Conservation (phyloP, 2,113 vertebrate species). For the Morphnarchus princeps region DNA sequence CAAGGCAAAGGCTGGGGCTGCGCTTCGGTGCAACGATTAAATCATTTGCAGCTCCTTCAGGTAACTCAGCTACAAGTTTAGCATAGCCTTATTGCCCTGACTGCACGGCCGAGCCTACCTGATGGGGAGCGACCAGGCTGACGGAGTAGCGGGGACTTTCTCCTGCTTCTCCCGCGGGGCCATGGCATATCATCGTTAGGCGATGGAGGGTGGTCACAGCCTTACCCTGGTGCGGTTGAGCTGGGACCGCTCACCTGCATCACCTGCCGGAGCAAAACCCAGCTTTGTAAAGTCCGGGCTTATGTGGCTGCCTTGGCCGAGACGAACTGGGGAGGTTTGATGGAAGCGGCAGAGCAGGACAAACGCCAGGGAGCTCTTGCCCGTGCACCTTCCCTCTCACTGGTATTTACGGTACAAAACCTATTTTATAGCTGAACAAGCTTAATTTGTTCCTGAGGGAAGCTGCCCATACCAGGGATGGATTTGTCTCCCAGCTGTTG, state of each 20-base stretch:
- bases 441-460: neutral
- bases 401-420: neutral
- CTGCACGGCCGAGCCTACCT: neutral
- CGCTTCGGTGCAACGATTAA: neutral
- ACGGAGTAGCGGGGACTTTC: accelerated
- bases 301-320: accelerated
- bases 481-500: slow-evolving; percentile 31
- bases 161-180: neutral
- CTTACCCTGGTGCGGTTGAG: accelerated
- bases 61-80: neutral
- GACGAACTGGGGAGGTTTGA: accelerated
- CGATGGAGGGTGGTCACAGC: neutral
- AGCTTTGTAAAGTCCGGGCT: neutral
- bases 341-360: neutral
- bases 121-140: accelerated
- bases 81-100: accelerated
- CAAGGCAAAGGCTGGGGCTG: neutral
- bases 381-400: accelerated
- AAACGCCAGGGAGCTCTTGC: neutral
- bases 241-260: neutral
- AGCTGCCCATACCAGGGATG: neutral
- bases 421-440: neutral
- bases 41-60: neutral
- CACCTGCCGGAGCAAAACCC: accelerated
- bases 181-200: accelerated